Base-by-base conservation (phyloP, 2,888 invertebrate genomes). In the Drosophila meridiana region DNA sequence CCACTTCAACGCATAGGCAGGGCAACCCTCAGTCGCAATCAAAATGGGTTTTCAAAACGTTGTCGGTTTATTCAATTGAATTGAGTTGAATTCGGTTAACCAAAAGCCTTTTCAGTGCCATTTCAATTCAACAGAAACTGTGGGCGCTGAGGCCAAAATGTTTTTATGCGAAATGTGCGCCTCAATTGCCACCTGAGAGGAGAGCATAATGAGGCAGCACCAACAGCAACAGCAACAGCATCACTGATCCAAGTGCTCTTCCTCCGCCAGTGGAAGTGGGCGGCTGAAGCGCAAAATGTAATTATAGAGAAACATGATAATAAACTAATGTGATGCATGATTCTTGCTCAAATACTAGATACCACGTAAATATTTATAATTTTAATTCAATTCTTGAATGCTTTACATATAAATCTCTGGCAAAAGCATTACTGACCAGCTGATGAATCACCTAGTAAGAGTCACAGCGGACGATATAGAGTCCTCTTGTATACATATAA, bases 31-130 rank as follows among this genome's bases (percentile, higher is more conserved):
- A 26, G 14, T 28, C 59, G 4, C 3, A 55, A 28, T 56, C 68
- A 68, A 72, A 77, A 80, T 72, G 70, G 55, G 63, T 52, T 6
- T 66, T 42, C 42, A 48, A 42, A 64, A 34, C 50, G 67, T 62
- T 52, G 59, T 59, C 72, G 66, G 53, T 68, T 50, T 68, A 76
- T 67, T 72, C 77, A 89, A 89, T 85, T 85, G 80, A 76, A 78
- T 69, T 65, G 70, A 71, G 74, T 83, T 85, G 64, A 85, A 83
- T 77, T 87, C 69, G 70, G 73, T 75, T 87, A 79, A 87, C 68
- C 69, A 64, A 78, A 69, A 73, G 57, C 38, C 63, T 69, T 70
- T 64, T 74, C 84, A 84, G 79, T 86, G 84, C 69, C 89, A 81
- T 83, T 86, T 84, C 69, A 88, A 84, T 84, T 81, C 72, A 72